phyloP scores from a whole-genome alignment of 35 echinoderm and acorn worm species.

The Antedon bifida region DNA sequence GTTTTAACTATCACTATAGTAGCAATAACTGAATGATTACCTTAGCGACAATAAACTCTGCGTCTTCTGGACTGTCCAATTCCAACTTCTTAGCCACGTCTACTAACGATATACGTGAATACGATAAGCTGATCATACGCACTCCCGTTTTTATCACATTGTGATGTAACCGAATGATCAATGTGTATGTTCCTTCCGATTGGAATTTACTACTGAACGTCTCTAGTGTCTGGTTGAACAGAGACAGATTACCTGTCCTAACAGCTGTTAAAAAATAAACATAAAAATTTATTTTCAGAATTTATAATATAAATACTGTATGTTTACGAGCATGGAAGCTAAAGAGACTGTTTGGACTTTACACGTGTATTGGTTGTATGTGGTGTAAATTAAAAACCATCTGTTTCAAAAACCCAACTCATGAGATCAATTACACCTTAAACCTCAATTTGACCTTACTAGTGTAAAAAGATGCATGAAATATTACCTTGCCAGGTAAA shows the following conservation, averaged over 20 bases:
- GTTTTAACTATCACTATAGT: no score
- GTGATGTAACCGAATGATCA: slow-evolving; percentile 91
- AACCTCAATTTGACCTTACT: no score
- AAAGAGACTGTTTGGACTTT: no score
- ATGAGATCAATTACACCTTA: no score
- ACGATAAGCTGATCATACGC: slow-evolving; percentile 89
- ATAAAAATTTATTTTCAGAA: background rate
- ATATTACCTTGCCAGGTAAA: no score
- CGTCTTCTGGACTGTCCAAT: slow-evolving; percentile 95
- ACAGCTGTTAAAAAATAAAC: slow-evolving; percentile 44
- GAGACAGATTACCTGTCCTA: slow-evolving; percentile 63
- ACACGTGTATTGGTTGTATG: no score
- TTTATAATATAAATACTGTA: no score
- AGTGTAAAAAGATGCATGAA: no score
- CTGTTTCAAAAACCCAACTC: no score
- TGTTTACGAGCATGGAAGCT: no score
- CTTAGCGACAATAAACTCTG: slow-evolving; percentile 98
- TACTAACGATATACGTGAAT: slow-evolving; percentile 73
- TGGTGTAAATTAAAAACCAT: no score
- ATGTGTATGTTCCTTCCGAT: slow-evolving; percentile 83
- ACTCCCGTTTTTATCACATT: slow-evolving; percentile 99
- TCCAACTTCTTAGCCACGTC: slow-evolving; percentile 84
- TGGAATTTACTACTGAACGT: slow-evolving; percentile 78
- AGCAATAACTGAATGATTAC: no score
- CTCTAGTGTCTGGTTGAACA: slow-evolving; percentile 78